These are phyloP conservation scores for Stenopsyche tienmushanensis DNA, from an alignment of 1,140 invertebrate species.

Conservation along the genomic window DNA sequence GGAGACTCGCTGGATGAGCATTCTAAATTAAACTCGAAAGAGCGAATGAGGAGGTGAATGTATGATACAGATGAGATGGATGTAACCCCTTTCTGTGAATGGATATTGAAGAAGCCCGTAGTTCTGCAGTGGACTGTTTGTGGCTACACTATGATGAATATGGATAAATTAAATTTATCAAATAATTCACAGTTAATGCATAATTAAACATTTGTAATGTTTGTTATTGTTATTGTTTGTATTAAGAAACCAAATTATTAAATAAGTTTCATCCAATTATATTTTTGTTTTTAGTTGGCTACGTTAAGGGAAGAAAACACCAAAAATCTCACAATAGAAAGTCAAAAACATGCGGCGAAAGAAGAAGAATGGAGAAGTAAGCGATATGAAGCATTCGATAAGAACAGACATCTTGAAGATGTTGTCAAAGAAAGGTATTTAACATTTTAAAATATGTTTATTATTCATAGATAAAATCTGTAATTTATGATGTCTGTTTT, in stretches of 20 bases:
- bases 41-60: too few relatives aligned
- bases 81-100: too few relatives aligned
- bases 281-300: slow-evolving; percentile 50
- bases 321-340: slow-evolving; percentile 46
- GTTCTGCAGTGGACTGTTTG: too few relatives aligned
- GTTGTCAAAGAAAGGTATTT: slow-evolving; percentile 56
- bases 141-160: too few relatives aligned
- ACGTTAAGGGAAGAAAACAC: slow-evolving; percentile 49
- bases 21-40: too few relatives aligned
- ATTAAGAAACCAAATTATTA: not conserved
- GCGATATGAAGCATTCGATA: slow-evolving; percentile 58
- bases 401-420: slow-evolving; percentile 57
- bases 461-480: too few relatives aligned
- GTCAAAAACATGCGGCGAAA: slow-evolving; percentile 46
- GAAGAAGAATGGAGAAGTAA: slow-evolving; percentile 55
- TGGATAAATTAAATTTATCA: not conserved
- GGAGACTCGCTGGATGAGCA: too few relatives aligned
- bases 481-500: too few relatives aligned
- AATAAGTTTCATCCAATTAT: not conserved
- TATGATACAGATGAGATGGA: too few relatives aligned
- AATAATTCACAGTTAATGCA: not conserved
- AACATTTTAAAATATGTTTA: not conserved
- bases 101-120: too few relatives aligned
- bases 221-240: not conserved
- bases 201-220: not conserved